phyloP scores from a whole-genome alignment of 1,140 invertebrate species.

The Orchestia grillus region DNA sequence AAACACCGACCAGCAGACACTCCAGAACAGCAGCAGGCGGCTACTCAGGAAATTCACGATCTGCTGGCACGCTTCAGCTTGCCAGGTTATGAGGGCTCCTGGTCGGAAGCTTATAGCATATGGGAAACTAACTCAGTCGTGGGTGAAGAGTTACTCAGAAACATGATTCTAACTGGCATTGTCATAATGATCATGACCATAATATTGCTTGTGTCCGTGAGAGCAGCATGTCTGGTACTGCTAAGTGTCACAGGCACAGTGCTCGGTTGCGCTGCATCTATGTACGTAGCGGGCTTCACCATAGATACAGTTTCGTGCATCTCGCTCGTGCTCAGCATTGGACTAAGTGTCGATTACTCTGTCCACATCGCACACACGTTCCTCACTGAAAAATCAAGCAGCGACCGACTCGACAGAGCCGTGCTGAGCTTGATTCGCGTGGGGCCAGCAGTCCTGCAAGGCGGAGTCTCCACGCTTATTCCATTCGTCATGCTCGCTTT shows the following conservation, averaged over 20 bases:
- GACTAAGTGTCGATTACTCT: conserved; percentile 76
- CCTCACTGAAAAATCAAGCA: conserved; percentile 72
- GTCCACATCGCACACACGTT: conserved; percentile 76
- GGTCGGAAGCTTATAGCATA: conserved; percentile 65
- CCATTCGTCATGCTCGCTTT: conserved; percentile 73
- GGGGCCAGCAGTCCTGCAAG: conserved; percentile 74
- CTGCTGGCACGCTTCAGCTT: conserved; percentile 57
- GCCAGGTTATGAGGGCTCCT: conserved; percentile 60
- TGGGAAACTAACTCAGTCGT: conserved; percentile 72
- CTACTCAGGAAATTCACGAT: conserved; percentile 57
- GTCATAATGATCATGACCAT: conserved; percentile 75
- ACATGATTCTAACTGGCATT: conserved; percentile 73
- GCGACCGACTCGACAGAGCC: conserved; percentile 72
- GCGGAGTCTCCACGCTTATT: conserved; percentile 74
- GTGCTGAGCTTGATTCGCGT: conserved; percentile 72
- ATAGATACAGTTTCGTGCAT: conserved; percentile 77
- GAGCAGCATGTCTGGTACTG: conserved; percentile 74
- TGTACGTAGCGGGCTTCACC: conserved; percentile 75
- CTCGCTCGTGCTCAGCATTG: conserved; percentile 73
- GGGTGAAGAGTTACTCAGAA: conserved; percentile 75
- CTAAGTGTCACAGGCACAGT: conserved; percentile 75
- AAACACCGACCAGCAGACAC: conserved; percentile 58
- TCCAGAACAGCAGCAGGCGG: conserved; percentile 50
- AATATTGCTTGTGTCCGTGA: conserved; percentile 74
- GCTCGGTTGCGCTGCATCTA: conserved; percentile 75